Percentiles rank a stretch among this genome's conserved stretches.
These are phyloP conservation scores for Ametastegia equiseti DNA, from an alignment of 2,888 invertebrate species.

Conservation along the genomic window DNA sequence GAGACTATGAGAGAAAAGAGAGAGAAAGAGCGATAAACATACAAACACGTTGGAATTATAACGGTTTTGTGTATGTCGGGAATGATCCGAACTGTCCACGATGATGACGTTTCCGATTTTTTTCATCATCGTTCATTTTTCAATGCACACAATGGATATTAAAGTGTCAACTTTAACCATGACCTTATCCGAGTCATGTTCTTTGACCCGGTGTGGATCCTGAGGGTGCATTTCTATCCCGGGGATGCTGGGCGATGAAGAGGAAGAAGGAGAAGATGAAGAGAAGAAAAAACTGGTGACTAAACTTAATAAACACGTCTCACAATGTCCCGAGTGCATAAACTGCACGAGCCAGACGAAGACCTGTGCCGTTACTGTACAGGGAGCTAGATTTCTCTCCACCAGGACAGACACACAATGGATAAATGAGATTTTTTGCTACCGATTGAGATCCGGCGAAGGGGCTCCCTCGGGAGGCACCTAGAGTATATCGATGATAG, in stretches of 20 bases:
- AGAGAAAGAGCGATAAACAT: conserved; percentile 56
- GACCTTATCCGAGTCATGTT: not conserved
- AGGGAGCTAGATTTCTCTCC: conserved; percentile 50
- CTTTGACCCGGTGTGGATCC: not conserved
- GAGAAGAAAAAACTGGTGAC: conserved; percentile 51
- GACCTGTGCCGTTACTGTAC: no score
- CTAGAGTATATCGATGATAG: conserved; percentile 71
- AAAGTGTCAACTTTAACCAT: conserved; percentile 38
- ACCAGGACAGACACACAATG: conserved; percentile 67
- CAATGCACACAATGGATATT: conserved; percentile 6
- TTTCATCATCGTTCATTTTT: not conserved
- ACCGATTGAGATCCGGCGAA: conserved; percentile 72
- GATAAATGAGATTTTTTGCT: conserved; percentile 74
- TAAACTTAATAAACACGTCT: conserved; percentile 67
- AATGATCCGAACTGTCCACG: not conserved
- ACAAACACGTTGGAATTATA: not conserved
- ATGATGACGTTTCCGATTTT: not conserved
- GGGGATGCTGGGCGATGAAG: not conserved
- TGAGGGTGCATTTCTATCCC: not conserved
- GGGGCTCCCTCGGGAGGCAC: conserved; percentile 68
- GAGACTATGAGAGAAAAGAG: conserved; percentile 60
- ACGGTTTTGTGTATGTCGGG: not conserved
- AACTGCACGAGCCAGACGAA: conserved; percentile 67
- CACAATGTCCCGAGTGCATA: conserved; percentile 61
- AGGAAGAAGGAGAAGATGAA: conserved; percentile 45